Evolutionary conservation across 2,888 invertebrate species (phyloP), one percentile per base, ranked within the genome.

Genomic region (Hemistola chrysoprasaria): DNA sequence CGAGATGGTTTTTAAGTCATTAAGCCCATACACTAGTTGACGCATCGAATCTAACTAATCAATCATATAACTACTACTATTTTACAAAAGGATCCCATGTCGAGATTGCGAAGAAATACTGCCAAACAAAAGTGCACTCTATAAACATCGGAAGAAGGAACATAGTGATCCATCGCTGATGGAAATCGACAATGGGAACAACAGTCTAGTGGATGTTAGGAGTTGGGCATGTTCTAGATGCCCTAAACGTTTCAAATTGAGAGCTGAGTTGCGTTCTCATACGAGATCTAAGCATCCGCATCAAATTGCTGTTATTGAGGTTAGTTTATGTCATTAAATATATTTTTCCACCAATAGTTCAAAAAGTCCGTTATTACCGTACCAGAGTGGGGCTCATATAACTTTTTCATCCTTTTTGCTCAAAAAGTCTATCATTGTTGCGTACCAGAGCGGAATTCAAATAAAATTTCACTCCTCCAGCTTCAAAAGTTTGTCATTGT

Each of bases 61-160:
- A n/a, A n/a, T 16, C 16, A 2, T 16, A 2, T 16, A 16, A 16
- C 4, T 16, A 3, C 4, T 2, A 3, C 16, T 16, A n/a, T 16
- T 3, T 16, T 16, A 2, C 16, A 3, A 16, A 3, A 87, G 88
- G 41, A 86, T 87, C 27, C 84, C 84, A 0, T 88, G 87, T 40
- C 71, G 87, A 0, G 88, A 88, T 37, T 88, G 88, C 23, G 76
- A 79, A 0, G 79, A 80, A 34, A 57, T 84, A 0, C 40, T 88
- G 57, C 81, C 86, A 37, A 86, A 85, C 60, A 88, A 87, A 57
- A 80, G 72, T 34, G 87, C 85, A 0, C 73, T 88, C 0, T 86
- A 88, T 46, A 79, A 77, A 1, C 88, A 88, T 44, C 73, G 87
- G 47, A 78, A 80, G 60, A 81, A 83, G 46, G 77, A 80, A 22